Conservation (phyloP, 1,140 invertebrate species). For the Gryllus bimaculatus region DNA sequence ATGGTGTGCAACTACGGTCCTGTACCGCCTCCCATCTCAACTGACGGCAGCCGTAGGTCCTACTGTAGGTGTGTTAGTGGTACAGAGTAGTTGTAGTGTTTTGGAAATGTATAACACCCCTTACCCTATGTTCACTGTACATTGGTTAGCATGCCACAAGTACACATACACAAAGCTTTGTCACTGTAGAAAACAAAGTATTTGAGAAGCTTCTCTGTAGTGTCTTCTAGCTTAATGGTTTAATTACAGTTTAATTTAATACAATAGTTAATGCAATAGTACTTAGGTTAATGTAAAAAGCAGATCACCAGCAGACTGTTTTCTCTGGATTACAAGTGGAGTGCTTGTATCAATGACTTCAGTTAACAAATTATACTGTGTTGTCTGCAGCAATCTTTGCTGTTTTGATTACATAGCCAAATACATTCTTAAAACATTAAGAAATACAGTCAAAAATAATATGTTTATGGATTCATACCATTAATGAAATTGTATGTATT, state of each 20-base stretch:
- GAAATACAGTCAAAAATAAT: background rate
- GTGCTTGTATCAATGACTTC: background rate
- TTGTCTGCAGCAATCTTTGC: no score
- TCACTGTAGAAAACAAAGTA: conserved; percentile 10
- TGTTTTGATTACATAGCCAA: background rate
- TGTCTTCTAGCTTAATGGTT: conserved; percentile 11
- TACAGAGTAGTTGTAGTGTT: conserved; percentile 7
- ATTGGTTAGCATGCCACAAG: conserved; percentile 10
- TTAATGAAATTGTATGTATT: no score
- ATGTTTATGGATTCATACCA: no score
- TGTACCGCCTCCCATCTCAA: background rate
- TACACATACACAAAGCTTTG: conserved; percentile 14
- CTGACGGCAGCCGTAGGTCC: conserved; percentile 12
- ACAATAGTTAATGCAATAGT: conserved; percentile 10
- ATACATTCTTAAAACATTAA: background rate
- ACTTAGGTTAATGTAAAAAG: conserved; percentile 13
- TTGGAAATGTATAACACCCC: background rate
- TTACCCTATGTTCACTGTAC: conserved; percentile 15
- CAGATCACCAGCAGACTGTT: conserved; percentile 13
- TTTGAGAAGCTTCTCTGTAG: conserved; percentile 2
- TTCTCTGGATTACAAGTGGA: background rate
- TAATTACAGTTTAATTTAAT: conserved; percentile 14
- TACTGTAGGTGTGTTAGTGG: conserved; percentile 3
- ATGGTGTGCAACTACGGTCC: background rate
- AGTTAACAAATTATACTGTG: background rate